Percentiles rank a stretch among this genome's conserved stretches.
Evolutionary conservation across 2,888 invertebrate species (phyloP).

Genomic region (Itoplectis maculator): DNA sequence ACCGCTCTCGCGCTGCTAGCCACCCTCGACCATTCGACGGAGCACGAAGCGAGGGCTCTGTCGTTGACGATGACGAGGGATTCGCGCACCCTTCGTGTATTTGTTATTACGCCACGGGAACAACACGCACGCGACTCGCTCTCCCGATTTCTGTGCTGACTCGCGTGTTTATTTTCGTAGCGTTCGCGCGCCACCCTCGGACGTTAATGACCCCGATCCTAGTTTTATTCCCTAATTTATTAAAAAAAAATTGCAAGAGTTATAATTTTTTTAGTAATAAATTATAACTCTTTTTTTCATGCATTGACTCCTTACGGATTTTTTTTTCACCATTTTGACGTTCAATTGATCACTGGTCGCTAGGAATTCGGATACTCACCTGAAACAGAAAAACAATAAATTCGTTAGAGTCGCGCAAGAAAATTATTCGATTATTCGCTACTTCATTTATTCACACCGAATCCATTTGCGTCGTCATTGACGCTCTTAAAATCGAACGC

Average conservation of each 20-base stretch:
- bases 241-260: too few relatives aligned
- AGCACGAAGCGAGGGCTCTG: constrained; percentile 59
- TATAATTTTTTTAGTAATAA: too few relatives aligned
- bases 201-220: constrained; percentile 6
- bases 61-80: constrained; percentile 66
- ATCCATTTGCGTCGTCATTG: constrained; percentile 10
- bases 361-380: constrained; percentile 74
- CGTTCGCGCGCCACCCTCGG: constrained; percentile 59
- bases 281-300: too few relatives aligned
- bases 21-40: constrained; percentile 23
- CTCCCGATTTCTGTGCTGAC: constrained; percentile 26
- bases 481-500: constrained; percentile 6
- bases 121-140: constrained; percentile 13
- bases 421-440: constrained; percentile 12
- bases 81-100: constrained; percentile 51
- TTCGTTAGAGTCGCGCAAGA: not conserved
- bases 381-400: constrained; percentile 73
- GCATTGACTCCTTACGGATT: too few relatives aligned
- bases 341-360: not conserved
- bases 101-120: constrained; percentile 30
- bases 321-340: too few relatives aligned
- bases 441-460: not conserved
- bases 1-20: too few relatives aligned
- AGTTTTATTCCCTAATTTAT: not conserved
- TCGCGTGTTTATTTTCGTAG: constrained; percentile 72